Evolutionary conservation across 2,113 vertebrate genomes (phyloP), one percentile per base, ranked within the genome.

Genomic region (Elaphurus davidianus): DNA sequence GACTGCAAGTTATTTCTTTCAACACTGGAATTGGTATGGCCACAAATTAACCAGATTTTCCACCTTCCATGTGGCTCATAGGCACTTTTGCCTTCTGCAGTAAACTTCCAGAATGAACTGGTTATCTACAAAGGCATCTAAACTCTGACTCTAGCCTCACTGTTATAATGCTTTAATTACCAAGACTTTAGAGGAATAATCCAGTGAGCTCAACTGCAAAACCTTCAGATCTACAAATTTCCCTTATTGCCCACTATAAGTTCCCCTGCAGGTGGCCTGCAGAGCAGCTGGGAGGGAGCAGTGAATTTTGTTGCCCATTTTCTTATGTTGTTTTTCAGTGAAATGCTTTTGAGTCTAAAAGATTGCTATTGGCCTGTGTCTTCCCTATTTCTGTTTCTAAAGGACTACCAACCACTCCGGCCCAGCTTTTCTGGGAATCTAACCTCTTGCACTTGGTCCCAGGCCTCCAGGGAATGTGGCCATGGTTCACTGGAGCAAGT

Each of bases 401-500:
- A 94, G 62, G 27, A 90, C 21, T 7, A 28, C 16, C 27, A 23
- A 8, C 33, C 5, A 8, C 47, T 57, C 64, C 14, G 17, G 33
- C n/a, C 8, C 25, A 21, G 52, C 45, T 85, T 67, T 87, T 74
- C 64, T 25, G 27, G 89, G 87, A 87, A 71, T 60, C 62, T 81
- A 43, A 60, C 81, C 90, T 94, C 28, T n/a, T 89, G 27, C 21
- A 19, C 78, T 64, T 30, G 17, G 84, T 21, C 15, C 25, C 17
- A 25, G 86, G 52, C 82, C 59, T 78, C 87, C 52, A n/a, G 89
- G 88, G 89, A 91, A 93, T 55, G 55, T 83, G 59, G 82, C 91
- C 60, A 16, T 16, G 59, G 94, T 83, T 97, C 97, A 85, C 43
- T 82, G 89, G 86, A 96, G 97, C 97, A 67, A 82, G 85, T 5